Evolutionary conservation across 2,888 invertebrate genomes (phyloP).

Genomic region (Strigamia transsilvanica): DNA sequence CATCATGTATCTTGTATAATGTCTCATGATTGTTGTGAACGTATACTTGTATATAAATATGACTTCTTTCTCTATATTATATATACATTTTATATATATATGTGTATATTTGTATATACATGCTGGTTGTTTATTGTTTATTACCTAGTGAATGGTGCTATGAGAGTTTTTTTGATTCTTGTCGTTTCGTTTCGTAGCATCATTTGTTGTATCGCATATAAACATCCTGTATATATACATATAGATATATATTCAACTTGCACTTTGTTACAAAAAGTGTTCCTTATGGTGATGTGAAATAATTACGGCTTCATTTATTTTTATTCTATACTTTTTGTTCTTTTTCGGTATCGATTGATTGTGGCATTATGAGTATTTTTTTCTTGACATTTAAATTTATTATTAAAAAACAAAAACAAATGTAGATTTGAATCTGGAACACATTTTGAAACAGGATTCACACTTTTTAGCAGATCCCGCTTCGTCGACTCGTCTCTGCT

Average conservation of each 20-base stretch:
- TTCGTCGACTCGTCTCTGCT: not conserved
- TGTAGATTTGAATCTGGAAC: not conserved
- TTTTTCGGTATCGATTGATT: slow-evolving; percentile 6
- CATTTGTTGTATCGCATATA: no score
- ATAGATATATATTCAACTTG: not conserved
- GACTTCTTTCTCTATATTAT: slow-evolving; percentile 22
- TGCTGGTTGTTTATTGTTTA: not conserved
- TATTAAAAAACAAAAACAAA: not conserved
- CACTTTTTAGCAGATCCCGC: not conserved
- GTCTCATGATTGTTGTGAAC: slow-evolving; percentile 37
- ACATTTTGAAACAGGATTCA: not conserved
- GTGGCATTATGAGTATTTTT: slow-evolving; percentile 18
- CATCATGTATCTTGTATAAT: slow-evolving; percentile 40
- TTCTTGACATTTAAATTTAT: slow-evolving; percentile 5
- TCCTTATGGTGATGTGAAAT: slow-evolving; percentile 11
- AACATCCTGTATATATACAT: no score
- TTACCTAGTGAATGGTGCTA: no score
- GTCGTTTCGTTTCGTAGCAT: no score
- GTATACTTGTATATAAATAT: slow-evolving; percentile 42
- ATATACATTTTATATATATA: not conserved
- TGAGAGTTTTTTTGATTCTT: no score
- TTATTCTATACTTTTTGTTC: not conserved
- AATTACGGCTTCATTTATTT: not conserved
- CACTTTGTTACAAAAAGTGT: slow-evolving; percentile 20
- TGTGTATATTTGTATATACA: not conserved